A percentile compares a stretch with the other conserved stretches of the same genome.
Evolutionary conservation across 2,113 vertebrate species (phyloP).

Genomic region (Cyprinodon brontotheroides): DNA sequence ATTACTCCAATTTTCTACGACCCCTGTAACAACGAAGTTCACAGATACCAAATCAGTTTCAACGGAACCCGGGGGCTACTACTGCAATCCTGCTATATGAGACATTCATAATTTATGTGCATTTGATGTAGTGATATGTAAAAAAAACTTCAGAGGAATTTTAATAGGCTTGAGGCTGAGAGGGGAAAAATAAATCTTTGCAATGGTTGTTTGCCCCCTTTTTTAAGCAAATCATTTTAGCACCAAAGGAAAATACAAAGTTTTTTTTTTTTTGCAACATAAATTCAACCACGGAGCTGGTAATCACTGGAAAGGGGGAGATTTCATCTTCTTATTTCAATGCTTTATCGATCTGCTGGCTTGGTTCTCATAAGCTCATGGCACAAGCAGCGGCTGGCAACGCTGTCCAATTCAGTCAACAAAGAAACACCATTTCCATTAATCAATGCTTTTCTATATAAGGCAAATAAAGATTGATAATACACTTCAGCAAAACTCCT

Average conservation of each 20-base stretch:
- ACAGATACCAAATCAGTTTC: conserved; percentile 81
- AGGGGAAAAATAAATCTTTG: conserved; percentile 66
- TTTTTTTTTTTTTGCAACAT: conserved; percentile 43
- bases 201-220: conserved; percentile 71
- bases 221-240: conserved; percentile 59
- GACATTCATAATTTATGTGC: conserved; percentile 86
- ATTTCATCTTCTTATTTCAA: conserved; percentile 80
- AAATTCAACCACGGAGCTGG: conserved; percentile 55
- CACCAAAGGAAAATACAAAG: conserved; percentile 61
- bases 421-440: conserved; percentile 81
- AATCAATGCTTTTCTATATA: conserved; percentile 76
- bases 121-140: conserved; percentile 86
- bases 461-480: conserved; percentile 82
- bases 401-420: conserved; percentile 77
- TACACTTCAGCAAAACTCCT: conserved; percentile 78
- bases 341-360: conserved; percentile 76
- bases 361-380: conserved; percentile 70
- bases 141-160: conserved; percentile 81
- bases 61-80: conserved; percentile 81
- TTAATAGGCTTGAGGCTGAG: conserved; percentile 79
- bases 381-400: conserved; percentile 59
- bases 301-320: conserved; percentile 63
- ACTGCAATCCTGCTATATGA: conserved; percentile 79
- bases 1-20: conserved; percentile 82
- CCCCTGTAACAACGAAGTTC: conserved; percentile 81